Evolutionary conservation across 2,888 invertebrate species (phyloP), one percentile per base, ranked within the genome.

Genomic region (Drosophila ustulata): DNA sequence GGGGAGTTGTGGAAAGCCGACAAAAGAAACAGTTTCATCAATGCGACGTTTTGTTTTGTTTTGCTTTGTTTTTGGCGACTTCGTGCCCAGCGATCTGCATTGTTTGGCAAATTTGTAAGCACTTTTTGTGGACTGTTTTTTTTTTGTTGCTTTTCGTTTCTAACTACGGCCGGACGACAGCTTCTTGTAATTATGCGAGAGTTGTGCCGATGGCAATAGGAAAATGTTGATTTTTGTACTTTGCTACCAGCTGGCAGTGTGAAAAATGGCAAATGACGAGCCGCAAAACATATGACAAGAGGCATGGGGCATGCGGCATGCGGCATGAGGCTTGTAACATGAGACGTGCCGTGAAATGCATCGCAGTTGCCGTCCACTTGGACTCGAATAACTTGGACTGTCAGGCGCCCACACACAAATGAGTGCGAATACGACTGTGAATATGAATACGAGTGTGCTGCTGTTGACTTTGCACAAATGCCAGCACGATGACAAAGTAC

Each of bases 1-100:
- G 9, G 55, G 53, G 37, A 63, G n/a, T n/a, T n/a, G n/a, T n/a
- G n/a, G n/a, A n/a, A n/a, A n/a, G 67, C 67, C 62, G 62, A 77
- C 74, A 67, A 74, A 75, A 65, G 68, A 61, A 71, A 78, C 66
- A 65, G 71, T 82, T 73, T 69, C 83, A 83, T 83, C 79, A 67
- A 70, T 73, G 78, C 69, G 57, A 75, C 59, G 68, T n/a, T 37
- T 37, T 6, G 28, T 28, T 28, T 28, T 28, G 28, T 30, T 30
- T 30, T 30, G 5, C 7, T 65, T 77, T 66, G 77, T 30, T 30
- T 64, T 77, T 66, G 77, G 78, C 53, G 82, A 80, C 83, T 75
- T 87, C 88, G 88, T 81, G 82, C 63, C 85, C 71, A 75, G 82
- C 79, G 84, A 84, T 84, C 85, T 80, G 82, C 82, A 87, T 87